Base-by-base conservation (phyloP, 1,140 invertebrate genomes). In the Temnothorax longispinosus region DNA sequence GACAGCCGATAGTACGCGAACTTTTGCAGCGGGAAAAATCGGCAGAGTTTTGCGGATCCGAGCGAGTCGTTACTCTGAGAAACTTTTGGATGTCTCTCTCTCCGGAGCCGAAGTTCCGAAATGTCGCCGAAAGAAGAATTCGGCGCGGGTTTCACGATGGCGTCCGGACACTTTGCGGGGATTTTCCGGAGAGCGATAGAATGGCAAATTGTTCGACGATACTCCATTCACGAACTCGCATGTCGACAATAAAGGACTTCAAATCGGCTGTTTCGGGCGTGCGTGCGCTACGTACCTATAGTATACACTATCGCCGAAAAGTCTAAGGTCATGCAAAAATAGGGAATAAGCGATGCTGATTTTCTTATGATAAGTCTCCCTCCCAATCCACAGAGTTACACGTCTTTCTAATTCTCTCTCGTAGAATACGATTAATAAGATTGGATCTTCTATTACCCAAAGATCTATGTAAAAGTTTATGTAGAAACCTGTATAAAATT, bases 11-110 rank as follows among this genome's bases (percentile, higher is more conserved):
- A 78, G 60, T 38, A 38, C 60, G 60, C 18, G 15, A 64, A 78
- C 76, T 78, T 78, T 15, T n/a, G 44, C 58, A 27, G 11, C 15
- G 60, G 60, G 76, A 78, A 78, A 78, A 78, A 78, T 78, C 76
- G 44, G 27, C 41, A 8, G 60, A 78, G 76, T 78, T 78, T 35
- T 27, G 41, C 58, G 41, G 21, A n/a, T n/a, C n/a, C n/a, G n/a
- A 50, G 41, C 74, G 54, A 60, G 41, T 78, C 58, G 75, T 78
- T 78, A 64, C 58, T 78, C 75, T 3, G 3, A 15, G 58, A 50
- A 78, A 78, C 75, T 78, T 78, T 64, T 27, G 15, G 41, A 47
- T 62, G 27, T 77, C 41, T 62, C 27, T 62, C 27, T 77, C 58
- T 47, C 15, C 18, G n/a, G 72, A 38, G 72, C 11, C 44, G 11